Conservation (phyloP, 2,113 vertebrate genomes). For the Hyla sarda region DNA sequence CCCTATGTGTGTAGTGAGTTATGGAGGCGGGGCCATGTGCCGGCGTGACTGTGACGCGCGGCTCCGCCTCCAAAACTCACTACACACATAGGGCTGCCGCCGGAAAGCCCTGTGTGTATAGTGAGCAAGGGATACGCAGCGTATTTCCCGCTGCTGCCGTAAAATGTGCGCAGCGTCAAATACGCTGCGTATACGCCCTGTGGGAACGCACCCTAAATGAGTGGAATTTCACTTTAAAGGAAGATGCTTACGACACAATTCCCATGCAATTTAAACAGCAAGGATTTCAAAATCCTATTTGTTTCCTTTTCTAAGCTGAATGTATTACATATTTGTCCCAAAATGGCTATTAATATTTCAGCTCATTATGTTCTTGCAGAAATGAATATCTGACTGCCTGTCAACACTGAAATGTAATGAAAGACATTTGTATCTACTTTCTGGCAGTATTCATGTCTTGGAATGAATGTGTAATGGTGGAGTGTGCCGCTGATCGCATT, state of each 20-base stretch:
- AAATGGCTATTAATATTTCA: constrained; percentile 7
- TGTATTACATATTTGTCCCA: not conserved
- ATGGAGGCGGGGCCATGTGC: too few relatives aligned
- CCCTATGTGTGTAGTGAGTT: too few relatives aligned
- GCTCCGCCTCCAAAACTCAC: too few relatives aligned
- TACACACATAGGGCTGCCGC: too few relatives aligned
- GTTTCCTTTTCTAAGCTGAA: not conserved
- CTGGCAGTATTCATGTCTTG: not conserved
- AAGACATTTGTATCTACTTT: not conserved
- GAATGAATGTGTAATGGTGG: not conserved
- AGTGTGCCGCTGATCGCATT: not conserved
- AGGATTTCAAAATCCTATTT: not conserved
- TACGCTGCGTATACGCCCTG: too few relatives aligned
- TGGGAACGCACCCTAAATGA: too few relatives aligned
- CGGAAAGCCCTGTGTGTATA: too few relatives aligned
- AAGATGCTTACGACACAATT: not conserved
- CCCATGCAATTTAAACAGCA: not conserved
- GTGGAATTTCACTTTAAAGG: too few relatives aligned
- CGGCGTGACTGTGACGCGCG: too few relatives aligned
- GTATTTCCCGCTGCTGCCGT: too few relatives aligned
- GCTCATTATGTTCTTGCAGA: constrained; percentile 1
- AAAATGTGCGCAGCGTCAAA: too few relatives aligned
- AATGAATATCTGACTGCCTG: not conserved
- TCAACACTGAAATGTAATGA: not conserved
- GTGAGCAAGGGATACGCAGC: too few relatives aligned